Conservation (phyloP, 2,888 invertebrate species). For the Cephus sareptanus region DNA sequence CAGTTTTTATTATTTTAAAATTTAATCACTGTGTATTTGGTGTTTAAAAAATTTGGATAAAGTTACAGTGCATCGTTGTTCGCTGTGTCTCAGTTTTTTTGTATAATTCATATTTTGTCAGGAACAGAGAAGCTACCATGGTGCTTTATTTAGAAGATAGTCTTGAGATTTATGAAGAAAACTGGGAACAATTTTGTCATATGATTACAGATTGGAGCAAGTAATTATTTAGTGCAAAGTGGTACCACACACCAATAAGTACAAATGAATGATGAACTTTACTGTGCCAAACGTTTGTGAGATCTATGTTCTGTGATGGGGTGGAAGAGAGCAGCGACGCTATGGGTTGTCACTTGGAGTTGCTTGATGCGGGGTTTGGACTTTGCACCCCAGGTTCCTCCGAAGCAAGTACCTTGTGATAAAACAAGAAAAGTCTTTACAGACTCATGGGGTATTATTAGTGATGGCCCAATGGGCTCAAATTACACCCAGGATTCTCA, state of each 20-base stretch:
- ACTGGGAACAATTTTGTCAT: not conserved
- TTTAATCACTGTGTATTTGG: not conserved
- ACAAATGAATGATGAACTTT: conserved; percentile 30
- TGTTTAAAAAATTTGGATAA: not conserved
- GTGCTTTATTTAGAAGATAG: not conserved
- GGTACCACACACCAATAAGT: not conserved
- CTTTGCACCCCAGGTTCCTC: conserved; percentile 56
- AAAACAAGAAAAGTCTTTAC: conserved; percentile 85
- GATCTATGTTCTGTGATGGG: conserved; percentile 55
- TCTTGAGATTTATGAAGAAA: not conserved
- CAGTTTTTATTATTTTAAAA: not conserved
- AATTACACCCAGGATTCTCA: conserved; percentile 94
- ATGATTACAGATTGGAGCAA: not conserved
- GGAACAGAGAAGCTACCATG: not conserved
- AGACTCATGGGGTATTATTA: conserved; percentile 85
- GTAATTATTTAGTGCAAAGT: not conserved
- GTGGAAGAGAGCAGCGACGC: conserved; percentile 51
- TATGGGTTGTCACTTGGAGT: conserved; percentile 61
- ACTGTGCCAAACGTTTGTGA: conserved; percentile 26
- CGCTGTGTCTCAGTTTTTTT: not conserved
- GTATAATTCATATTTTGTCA: not conserved
- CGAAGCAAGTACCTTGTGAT: conserved; percentile 77
- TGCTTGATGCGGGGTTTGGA: conserved; percentile 56
- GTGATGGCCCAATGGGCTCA: conserved; percentile 86
- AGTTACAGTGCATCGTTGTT: not conserved